Evolutionary conservation across 2,888 invertebrate genomes (phyloP).

Genomic region (Polymixis lichenea): DNA sequence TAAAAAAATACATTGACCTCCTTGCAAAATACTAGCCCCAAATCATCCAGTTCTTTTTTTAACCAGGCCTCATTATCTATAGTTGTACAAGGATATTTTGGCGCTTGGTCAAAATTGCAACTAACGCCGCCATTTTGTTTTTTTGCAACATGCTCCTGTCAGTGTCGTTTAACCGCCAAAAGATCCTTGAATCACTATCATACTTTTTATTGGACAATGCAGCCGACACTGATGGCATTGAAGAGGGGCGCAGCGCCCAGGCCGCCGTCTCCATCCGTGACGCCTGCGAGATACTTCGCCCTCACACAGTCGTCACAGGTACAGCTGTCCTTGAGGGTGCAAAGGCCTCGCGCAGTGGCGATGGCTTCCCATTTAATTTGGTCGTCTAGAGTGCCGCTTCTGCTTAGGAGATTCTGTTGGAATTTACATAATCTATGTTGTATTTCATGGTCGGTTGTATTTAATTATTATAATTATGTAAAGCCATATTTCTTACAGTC

Average conservation of each 20-base stretch:
- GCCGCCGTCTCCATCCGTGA: conserved; percentile 85
- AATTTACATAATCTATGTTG: neutral
- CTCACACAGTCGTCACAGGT: conserved; percentile 81
- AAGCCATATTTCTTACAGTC: no score
- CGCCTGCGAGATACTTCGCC: conserved; percentile 77
- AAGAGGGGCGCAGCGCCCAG: conserved; percentile 83
- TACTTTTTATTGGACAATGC: conserved; percentile 75
- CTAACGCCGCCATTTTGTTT: neutral
- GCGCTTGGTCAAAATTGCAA: neutral
- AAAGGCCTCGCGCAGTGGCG: conserved; percentile 84
- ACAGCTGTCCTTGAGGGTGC: conserved; percentile 84
- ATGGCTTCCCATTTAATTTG: conserved; percentile 88
- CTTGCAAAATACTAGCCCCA: conserved; percentile 15
- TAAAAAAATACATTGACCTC: conserved; percentile 34
- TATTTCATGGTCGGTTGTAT: neutral
- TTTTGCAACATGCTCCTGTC: neutral
- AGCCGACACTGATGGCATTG: conserved; percentile 81
- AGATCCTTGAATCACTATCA: neutral
- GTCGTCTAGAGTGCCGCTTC: conserved; percentile 82
- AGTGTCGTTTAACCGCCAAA: neutral
- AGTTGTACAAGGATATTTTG: conserved; percentile 3
- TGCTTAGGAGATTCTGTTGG: conserved; percentile 81
- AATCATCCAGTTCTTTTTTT: conserved; percentile 5
- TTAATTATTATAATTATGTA: no score
- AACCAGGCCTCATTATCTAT: neutral